Conservation (phyloP, 2,113 vertebrate genomes). For the Larimichthys crocea region DNA sequence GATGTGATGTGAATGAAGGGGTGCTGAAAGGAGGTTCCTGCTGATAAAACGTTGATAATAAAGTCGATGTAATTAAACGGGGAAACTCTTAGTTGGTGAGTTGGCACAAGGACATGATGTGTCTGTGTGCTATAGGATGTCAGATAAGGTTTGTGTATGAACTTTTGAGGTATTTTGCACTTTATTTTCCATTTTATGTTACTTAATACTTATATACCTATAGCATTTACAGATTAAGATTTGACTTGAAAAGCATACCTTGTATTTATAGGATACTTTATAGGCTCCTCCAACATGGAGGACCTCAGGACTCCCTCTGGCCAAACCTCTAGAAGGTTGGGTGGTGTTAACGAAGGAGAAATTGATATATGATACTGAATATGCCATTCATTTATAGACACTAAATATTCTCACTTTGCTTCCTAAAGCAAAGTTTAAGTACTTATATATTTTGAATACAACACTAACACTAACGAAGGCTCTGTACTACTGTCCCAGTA, state of each 20-base stretch:
- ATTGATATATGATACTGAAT: no score
- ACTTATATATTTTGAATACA: neutral
- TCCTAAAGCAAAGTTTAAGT: no score
- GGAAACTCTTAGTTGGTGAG: neutral
- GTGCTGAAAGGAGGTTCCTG: slow-evolving; percentile 4
- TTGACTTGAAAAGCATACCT: neutral
- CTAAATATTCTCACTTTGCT: neutral
- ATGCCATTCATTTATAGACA: neutral
- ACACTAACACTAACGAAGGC: neutral
- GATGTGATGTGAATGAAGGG: neutral
- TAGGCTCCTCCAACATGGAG: no score
- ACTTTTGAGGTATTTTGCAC: neutral
- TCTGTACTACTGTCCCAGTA: neutral
- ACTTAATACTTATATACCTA: neutral
- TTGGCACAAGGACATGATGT: neutral
- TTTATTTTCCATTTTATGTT: neutral
- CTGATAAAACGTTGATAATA: neutral
- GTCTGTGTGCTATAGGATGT: neutral
- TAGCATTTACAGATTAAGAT: neutral
- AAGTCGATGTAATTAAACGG: neutral
- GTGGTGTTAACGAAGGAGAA: no score
- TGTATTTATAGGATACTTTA: no score
- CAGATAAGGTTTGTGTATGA: neutral
- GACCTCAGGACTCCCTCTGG: no score
- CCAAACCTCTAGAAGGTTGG: no score